Base-by-base conservation (phyloP, 1,140 invertebrate species). In the Lanistes nyassanus region DNA sequence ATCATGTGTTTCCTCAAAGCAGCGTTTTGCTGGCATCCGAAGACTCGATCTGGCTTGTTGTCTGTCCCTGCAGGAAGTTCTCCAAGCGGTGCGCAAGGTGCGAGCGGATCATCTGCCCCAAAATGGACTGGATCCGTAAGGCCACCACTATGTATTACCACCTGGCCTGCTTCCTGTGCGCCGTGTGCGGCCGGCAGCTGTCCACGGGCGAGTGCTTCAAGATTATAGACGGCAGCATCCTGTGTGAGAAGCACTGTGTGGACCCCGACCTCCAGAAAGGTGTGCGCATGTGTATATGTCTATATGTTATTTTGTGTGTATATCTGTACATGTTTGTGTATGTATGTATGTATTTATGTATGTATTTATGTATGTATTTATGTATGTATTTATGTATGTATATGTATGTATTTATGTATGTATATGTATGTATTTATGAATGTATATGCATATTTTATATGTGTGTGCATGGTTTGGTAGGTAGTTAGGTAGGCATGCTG, bases 141-240 rank as follows among this genome's bases (percentile, higher is more conserved):
- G 97, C 98, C 13, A 91, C 95, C 65, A 94, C 97, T 81, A 94
- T 96, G 86, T 95, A 99, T 26, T 99, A 98, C 90, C 98, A 99
- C 89, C 91, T 99, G 85, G 98, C 98, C 3, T 99, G 98, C 91
- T 99, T 99, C 90, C 96, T 97, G 11, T 99, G 98, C 88, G 96
- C 99, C 88, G 94, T 95, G 56, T 99, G 98, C 89, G 97, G 98
- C 82, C 92, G 98, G 37, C 98, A 99, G 89, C 91, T 99, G 47
- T 97, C 95, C 58, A 99, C 97, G 0, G 97, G 97, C 0, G 98
- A 99, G 88, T 97, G 99, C 90, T 99, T 99, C 90, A 97, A 97
- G 3, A 91, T 99, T 34, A 93, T 97, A 93, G 97, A 98, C 79
- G 94, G 95, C 84, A 90, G 95, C 80, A 93, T 99, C 60, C 92